A percentile compares a stretch with the other conserved stretches of the same genome.
phyloP scores from a whole-genome alignment of 2,888 invertebrate genomes.

The Megamerina dolium region DNA sequence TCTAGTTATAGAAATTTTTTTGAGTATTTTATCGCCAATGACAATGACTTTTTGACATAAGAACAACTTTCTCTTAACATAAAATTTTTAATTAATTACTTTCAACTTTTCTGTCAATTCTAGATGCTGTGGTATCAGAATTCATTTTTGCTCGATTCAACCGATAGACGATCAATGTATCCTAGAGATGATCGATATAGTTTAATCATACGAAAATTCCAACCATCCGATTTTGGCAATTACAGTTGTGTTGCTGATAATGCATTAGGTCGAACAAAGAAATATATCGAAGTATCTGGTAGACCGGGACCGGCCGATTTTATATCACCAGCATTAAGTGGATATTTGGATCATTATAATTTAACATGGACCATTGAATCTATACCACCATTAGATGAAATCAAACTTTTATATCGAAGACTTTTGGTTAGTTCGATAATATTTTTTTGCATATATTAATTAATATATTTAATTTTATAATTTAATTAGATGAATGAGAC shows the following conservation, averaged over 20 bases:
- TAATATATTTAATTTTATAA: slow-evolving; percentile 17
- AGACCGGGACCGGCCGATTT: slow-evolving; percentile 61
- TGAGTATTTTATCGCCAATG: too few species aligned
- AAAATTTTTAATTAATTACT: neutral
- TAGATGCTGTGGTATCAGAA: slow-evolving; percentile 63
- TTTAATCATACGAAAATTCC: slow-evolving; percentile 56
- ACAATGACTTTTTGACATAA: too few species aligned
- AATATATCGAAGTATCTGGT: slow-evolving; percentile 60
- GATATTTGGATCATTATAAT: slow-evolving; percentile 58
- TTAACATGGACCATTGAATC: slow-evolving; percentile 63
- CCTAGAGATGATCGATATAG: slow-evolving; percentile 56
- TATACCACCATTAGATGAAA: slow-evolving; percentile 59
- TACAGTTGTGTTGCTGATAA: slow-evolving; percentile 56
- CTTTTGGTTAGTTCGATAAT: slow-evolving; percentile 55
- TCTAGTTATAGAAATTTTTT: too few species aligned
- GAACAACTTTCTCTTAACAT: too few species aligned
- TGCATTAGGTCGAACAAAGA: slow-evolving; percentile 52
- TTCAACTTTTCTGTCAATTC: neutral
- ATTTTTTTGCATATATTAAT: neutral
- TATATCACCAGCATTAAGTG: slow-evolving; percentile 56
- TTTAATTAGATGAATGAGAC: slow-evolving; percentile 70
- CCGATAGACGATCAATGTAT: slow-evolving; percentile 58
- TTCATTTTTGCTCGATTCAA: slow-evolving; percentile 57
- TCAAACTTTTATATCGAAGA: slow-evolving; percentile 58
- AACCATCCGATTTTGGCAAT: slow-evolving; percentile 60